phyloP scores from a whole-genome alignment of 2,113 vertebrate species.

The Arvicanthis niloticus region DNA sequence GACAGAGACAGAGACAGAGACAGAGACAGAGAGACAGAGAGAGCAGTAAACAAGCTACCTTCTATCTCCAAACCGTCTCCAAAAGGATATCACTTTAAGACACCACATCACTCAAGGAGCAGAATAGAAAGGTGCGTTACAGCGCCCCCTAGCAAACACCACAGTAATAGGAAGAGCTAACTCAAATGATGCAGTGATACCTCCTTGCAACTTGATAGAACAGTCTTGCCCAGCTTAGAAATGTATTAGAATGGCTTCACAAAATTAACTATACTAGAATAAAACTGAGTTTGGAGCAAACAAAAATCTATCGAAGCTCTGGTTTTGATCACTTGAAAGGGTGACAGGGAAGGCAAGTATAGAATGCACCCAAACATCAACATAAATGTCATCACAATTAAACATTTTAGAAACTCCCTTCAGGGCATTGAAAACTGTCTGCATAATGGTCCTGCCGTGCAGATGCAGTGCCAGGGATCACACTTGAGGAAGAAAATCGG shows the following conservation, averaged over 20 bases:
- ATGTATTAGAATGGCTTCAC: not conserved
- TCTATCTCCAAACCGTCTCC: not conserved
- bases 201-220: not conserved
- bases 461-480: not conserved
- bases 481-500: not conserved
- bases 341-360: not conserved
- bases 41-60: slow-evolving; percentile 34
- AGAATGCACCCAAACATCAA: not conserved
- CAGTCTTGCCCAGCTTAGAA: not conserved
- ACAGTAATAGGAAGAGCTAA: not conserved
- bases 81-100: not conserved
- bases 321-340: not conserved
- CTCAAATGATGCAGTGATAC: too few relatives aligned
- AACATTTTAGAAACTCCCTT: slow-evolving; percentile 36
- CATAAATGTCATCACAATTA: not conserved
- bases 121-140: not conserved
- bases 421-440: not conserved
- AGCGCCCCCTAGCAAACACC: not conserved
- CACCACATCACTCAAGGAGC: not conserved
- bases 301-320: not conserved
- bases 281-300: slow-evolving; percentile 9
- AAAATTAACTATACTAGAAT: slow-evolving; percentile 1
- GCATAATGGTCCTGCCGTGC: not conserved
- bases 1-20: too few relatives aligned
- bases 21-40: too few relatives aligned